Percentiles rank a stretch among this genome's conserved stretches.
Evolutionary conservation across 2,113 vertebrate species (phyloP).

Genomic region (Pangasianodon gigas): DNA sequence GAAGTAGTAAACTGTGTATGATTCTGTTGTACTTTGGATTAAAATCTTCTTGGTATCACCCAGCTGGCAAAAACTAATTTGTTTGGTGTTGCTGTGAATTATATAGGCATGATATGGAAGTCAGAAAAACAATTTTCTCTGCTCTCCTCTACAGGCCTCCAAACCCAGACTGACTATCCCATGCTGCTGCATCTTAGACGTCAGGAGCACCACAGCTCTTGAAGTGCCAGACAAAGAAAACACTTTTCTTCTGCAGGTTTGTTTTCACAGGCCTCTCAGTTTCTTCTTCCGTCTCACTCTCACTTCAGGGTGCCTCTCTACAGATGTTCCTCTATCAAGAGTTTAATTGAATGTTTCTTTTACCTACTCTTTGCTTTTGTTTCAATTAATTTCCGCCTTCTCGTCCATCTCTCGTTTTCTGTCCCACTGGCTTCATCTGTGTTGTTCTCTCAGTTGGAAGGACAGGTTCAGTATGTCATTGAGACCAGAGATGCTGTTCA

Average conservation of each 20-base stretch:
- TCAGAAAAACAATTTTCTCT: background rate
- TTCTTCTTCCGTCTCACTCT: background rate
- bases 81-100: background rate
- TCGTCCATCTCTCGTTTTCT: too few relatives aligned
- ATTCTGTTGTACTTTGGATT: background rate
- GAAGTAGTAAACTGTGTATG: background rate
- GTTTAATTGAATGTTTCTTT: background rate
- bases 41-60: background rate
- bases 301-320: background rate
- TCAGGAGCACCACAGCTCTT: slow-evolving; percentile 85
- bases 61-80: background rate
- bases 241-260: slow-evolving; percentile 88
- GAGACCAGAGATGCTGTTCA: slow-evolving; percentile 85
- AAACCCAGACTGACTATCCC: slow-evolving; percentile 84
- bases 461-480: slow-evolving; percentile 82
- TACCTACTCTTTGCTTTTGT: background rate
- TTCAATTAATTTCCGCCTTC: background rate
- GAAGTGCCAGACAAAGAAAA: slow-evolving; percentile 93
- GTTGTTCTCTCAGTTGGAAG: slow-evolving; percentile 74
- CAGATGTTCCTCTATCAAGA: background rate
- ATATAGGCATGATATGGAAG: background rate
- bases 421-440: background rate
- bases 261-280: slow-evolving; percentile 16
- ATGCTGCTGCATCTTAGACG: slow-evolving; percentile 82
- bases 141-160: slow-evolving; percentile 70